Base-by-base conservation (phyloP, 2,888 invertebrate species). In the Uloborus plumipes region DNA sequence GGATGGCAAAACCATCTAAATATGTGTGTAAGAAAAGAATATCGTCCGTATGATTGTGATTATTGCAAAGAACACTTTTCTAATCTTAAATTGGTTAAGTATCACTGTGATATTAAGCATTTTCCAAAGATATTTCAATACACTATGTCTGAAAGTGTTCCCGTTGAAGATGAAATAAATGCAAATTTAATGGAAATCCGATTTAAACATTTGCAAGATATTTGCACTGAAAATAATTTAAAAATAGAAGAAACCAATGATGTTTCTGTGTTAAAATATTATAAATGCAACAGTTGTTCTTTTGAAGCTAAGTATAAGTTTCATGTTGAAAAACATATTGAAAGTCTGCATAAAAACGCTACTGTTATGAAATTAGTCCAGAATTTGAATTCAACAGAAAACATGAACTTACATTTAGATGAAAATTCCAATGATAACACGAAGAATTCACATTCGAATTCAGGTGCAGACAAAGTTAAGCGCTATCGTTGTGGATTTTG, bases 401-500 rank as follows among this genome's bases (percentile, higher is more conserved):
- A 47, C 50, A 16, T 47, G 1, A 18, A 14, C n/a, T 50, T 65
- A 6, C 20, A 70, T 13, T 62, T 67, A 2, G 55, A 55, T 26
- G 74, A 69, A 18, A 62, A 18, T 51, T 75, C 75, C 7, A 75
- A 75, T 65, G 59, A 75, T 9, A 53, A 62, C 14, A 14, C 16
- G 2, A 77, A 77, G 47, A 31, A 14, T 13, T 11, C 62, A 11
- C 49, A 67, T 2, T 22, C 16, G 11, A 51, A 26, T 16, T 39
- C 16, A 2, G 18, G 39, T 22, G 20, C 18, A 39, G 50, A 11
- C 51, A 13, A 47, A 22, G 47, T 59, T n/a, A 82, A 77, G 15
- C 39, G 67, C 13, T 82, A 65, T 26, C 61, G 66, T 39, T 83
- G 83, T 64, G 69, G 77, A 6, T 77, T 67, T 59, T 83, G 83